Conservation (phyloP, 2,113 vertebrate species). For the Trematomus loennbergii region DNA sequence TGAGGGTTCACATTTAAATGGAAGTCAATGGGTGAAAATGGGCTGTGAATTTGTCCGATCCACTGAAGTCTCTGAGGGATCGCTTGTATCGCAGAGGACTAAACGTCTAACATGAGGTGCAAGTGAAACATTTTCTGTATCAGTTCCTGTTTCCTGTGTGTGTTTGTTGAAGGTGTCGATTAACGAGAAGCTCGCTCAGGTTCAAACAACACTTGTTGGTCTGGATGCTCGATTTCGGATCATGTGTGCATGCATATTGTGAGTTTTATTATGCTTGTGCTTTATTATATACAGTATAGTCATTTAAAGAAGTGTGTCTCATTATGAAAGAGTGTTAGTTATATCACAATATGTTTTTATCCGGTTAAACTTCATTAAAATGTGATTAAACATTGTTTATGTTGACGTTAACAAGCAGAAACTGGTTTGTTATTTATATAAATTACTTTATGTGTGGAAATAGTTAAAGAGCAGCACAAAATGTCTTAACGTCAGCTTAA, state of each 20-base stretch:
- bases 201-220: not conserved
- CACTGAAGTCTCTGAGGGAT: conserved; percentile 10
- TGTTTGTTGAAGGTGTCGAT: not conserved
- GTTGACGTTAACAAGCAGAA: too few species aligned
- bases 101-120: conserved; percentile 1
- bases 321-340: too few species aligned
- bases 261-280: conserved; percentile 24
- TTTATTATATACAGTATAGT: too few species aligned
- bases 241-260: not conserved
- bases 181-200: not conserved
- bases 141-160: not conserved
- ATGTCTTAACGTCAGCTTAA: too few species aligned
- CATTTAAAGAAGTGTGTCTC: too few species aligned
- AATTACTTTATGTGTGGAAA: too few species aligned
- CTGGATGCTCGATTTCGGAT: not conserved
- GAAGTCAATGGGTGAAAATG: conserved; percentile 1
- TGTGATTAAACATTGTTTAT: too few species aligned
- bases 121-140: not conserved
- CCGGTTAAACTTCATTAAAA: too few species aligned
- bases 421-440: too few species aligned
- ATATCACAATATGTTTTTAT: too few species aligned
- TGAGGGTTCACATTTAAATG: not conserved
- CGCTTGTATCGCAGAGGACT: conserved; percentile 20
- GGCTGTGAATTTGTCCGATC: conserved; percentile 28
- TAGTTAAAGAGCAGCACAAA: too few species aligned